Evolutionary conservation across 92 coral and sea anemone genomes (phyloP).

Genomic region (Epizoanthus rinbou): DNA sequence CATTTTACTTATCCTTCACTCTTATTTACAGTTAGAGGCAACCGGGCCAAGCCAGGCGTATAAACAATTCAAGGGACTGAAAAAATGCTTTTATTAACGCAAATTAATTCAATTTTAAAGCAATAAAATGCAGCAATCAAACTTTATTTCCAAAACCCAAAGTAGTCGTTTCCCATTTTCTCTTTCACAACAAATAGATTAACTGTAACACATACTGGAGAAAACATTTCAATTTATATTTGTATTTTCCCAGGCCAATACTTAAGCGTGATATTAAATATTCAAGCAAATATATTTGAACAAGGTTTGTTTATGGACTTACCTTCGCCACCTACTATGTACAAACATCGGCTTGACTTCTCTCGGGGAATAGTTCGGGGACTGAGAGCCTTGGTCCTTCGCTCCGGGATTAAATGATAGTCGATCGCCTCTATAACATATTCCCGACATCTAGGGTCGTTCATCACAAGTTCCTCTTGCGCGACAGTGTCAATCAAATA

Average conservation of each 20-base stretch:
- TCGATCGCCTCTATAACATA: constrained; percentile 89
- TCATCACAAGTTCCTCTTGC: constrained; percentile 82
- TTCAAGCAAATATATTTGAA: constrained; percentile 2
- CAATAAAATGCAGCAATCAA: too few species aligned
- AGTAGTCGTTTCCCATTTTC: too few species aligned
- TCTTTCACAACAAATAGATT: background rate
- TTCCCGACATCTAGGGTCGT: constrained; percentile 77
- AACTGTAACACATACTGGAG: background rate
- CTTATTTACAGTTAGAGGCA: too few species aligned
- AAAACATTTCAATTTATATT: too few species aligned
- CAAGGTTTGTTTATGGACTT: background rate
- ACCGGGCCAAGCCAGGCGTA: too few species aligned
- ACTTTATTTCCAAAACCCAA: too few species aligned
- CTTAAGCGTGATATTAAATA: background rate
- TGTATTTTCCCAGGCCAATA: constrained; percentile 33
- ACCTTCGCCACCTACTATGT: constrained; percentile 98
- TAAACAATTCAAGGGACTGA: too few species aligned
- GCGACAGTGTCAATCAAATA: constrained; percentile 90
- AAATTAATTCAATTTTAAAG: too few species aligned
- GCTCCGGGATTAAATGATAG: constrained; percentile 93
- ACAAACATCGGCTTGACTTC: constrained; percentile 83
- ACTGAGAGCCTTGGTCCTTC: constrained; percentile 64
- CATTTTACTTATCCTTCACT: too few species aligned
- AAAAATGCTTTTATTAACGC: too few species aligned
- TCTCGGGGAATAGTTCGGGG: constrained; percentile 84